These are phyloP conservation scores for Cyclophora albipunctata DNA, from an alignment of 2,888 invertebrate genomes.

Conservation along the genomic window DNA sequence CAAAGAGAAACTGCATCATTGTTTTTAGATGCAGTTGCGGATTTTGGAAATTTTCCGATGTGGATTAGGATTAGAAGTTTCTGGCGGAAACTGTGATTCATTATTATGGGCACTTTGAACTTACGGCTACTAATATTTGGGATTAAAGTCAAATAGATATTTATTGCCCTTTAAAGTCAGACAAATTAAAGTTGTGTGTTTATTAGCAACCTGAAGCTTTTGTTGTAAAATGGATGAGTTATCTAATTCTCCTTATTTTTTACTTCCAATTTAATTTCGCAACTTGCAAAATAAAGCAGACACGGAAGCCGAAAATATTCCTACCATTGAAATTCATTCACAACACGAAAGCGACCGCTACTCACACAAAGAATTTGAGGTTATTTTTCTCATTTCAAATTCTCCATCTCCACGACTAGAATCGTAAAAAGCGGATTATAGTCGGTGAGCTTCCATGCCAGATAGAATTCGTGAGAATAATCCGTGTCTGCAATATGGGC, in stretches of 20 bases:
- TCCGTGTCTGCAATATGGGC: constrained; percentile 66
- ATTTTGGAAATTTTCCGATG: not conserved
- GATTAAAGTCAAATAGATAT: no score
- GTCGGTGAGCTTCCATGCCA: constrained; percentile 51
- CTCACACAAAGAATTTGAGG: constrained; percentile 59
- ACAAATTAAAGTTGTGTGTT: no score
- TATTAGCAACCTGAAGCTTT: no score
- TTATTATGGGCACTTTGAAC: no score
- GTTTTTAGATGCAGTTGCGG: not conserved
- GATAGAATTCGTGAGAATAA: constrained; percentile 67
- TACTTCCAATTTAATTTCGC: no score
- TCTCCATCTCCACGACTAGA: constrained; percentile 60
- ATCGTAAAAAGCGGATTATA: constrained; percentile 75
- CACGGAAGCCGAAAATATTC: constrained; percentile 13
- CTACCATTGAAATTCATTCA: constrained; percentile 42
- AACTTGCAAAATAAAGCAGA: not conserved
- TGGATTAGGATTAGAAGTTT: no score
- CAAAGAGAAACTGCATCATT: constrained; percentile 10
- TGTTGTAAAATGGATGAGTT: no score
- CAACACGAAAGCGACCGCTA: constrained; percentile 44
- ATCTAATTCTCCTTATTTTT: no score
- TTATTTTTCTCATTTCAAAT: constrained; percentile 72
- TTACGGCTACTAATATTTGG: no score
- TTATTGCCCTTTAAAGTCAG: no score
- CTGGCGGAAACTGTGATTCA: no score